Percentiles rank a stretch among this genome's conserved stretches.
Evolutionary conservation across 2,797 vertebrate species (phyloP).

Genomic region (Echeneis naucrates): DNA sequence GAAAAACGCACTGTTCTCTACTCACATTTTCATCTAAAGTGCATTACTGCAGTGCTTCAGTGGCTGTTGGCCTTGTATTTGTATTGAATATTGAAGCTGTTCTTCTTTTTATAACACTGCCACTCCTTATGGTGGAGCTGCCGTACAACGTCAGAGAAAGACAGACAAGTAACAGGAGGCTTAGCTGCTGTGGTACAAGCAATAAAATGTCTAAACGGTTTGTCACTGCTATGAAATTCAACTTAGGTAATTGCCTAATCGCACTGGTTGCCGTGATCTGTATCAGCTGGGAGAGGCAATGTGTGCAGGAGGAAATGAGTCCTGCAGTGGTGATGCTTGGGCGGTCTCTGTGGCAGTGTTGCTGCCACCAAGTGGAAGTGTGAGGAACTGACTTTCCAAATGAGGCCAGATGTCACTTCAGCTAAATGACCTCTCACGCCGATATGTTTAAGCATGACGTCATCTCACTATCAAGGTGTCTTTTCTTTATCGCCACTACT

Average conservation of each 20-base stretch:
- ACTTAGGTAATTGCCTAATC: slow-evolving; percentile 33
- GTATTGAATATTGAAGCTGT: slow-evolving; percentile 2
- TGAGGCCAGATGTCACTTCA: slow-evolving; percentile 68
- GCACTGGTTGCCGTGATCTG: slow-evolving; percentile 49
- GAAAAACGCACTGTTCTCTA: slow-evolving; percentile 9
- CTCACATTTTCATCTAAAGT: slow-evolving; percentile 22
- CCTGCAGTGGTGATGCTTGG: slow-evolving; percentile 61
- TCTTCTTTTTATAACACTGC: neutral
- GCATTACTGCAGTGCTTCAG: slow-evolving; percentile 3
- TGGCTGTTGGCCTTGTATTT: slow-evolving; percentile 4
- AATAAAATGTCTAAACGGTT: slow-evolving; percentile 16
- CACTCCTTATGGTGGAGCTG: neutral
- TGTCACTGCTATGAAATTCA: slow-evolving; percentile 28
- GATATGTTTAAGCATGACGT: slow-evolving; percentile 37
- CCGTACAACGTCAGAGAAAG: slow-evolving; percentile 5
- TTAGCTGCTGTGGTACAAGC: slow-evolving; percentile 2
- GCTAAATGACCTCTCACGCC: slow-evolving; percentile 58
- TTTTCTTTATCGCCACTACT: slow-evolving; percentile 40
- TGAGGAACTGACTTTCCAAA: slow-evolving; percentile 59
- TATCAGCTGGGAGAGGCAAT: slow-evolving; percentile 49
- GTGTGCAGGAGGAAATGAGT: slow-evolving; percentile 50
- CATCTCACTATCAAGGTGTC: slow-evolving; percentile 26
- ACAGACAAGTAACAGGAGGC: slow-evolving; percentile 6
- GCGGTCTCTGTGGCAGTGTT: slow-evolving; percentile 72
- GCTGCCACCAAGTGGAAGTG: slow-evolving; percentile 86